Evolutionary conservation across 1,140 invertebrate species (phyloP), one percentile per base, ranked within the genome.

Genomic region (Oncopeltus fasciatus): DNA sequence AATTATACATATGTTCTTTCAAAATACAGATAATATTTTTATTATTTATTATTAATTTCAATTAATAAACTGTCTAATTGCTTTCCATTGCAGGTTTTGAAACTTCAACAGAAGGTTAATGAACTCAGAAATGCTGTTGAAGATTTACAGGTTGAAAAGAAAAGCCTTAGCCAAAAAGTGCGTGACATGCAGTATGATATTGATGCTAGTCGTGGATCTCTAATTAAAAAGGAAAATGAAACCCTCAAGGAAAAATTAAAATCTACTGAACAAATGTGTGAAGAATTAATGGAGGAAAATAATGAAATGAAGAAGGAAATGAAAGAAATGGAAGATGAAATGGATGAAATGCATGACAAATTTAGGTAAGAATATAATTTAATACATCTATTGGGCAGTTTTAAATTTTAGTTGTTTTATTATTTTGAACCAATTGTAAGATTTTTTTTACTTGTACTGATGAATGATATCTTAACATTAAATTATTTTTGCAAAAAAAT

Each of bases 301-400:
- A 89, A 95, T 70, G 86, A 91, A 53, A 87, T 97, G 75, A 94
- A 95, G 70, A 88, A 90, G 67, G 94, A 99, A 73, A 83, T 98
- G 20, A 75, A 87, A 57, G 90, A 95, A 69, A 77, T 98, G 69
- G 90, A 95, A 70, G 88, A 93, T 61, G 95, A 98, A 78, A 94
- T 98, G 74, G 94, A 98, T 70, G 94, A 99, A 76, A 88, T 98
- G 84, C 93, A 98, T 72, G 92, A 97, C 73, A 93, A 91, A 72
- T 97, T 96, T 74, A 83, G 86, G 82, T 84, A 64, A 20, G 18
- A 53, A 64, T 65, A 26, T 9, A 38, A n/a, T n/a, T n/a, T n/a
- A n/a, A n/a, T n/a, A n/a, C n/a, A n/a, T n/a, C n/a, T n/a, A n/a
- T n/a, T n/a, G n/a, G n/a, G n/a, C n/a, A n/a, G n/a, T n/a, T n/a